Evolutionary conservation across 2,797 vertebrate genomes (phyloP), one percentile per base, ranked within the genome.

Genomic region (Trichosurus vulpecula): DNA sequence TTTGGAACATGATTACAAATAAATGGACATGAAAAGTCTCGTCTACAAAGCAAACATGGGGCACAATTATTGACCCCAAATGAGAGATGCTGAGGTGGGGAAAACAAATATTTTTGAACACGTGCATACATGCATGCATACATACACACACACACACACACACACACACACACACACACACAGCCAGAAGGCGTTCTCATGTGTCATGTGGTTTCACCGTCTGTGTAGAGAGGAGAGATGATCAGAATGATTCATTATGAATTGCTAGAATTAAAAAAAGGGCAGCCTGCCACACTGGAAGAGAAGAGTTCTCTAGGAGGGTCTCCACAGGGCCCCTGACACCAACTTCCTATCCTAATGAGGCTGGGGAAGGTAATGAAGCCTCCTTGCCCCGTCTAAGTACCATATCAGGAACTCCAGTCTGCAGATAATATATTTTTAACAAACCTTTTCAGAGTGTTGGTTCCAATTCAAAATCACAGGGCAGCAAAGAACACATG

Each of bases 71-170:
- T 98, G 98, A 97, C 97, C 96, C 92, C 93, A 97, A 97, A 92
- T 55, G 66, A 95, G 93, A 96, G 92, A 93, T 92, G 92, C 92
- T 95, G 92, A 95, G 93, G 92, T 96, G 94, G 96, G 55, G 95
- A 97, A 98, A 98, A 97, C 96, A 98, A 97, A 98, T 97, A 97
- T 97, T 98, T 98, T 96, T 97, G 94, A 95, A 96, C 92, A 95
- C 92, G 95, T 92, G 95, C 93, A 93, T 92, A 96, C 94, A 96
- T 93, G 93, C 53, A 93, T 57, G 90, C 9, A 31, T 90, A 97
- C 31, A 93, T 61, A 96, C 56, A 90, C 90, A 93, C 92, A 96
- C 93, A 96, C 92, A 93, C 56, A 95, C 74, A 55, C 5, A 94
- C 56, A 95, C 54, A 91, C 6, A n/a, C 81, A 97, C 52, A 53